Evolutionary conservation across 2,113 vertebrate species (phyloP).

Genomic region (Vombatus ursinus): DNA sequence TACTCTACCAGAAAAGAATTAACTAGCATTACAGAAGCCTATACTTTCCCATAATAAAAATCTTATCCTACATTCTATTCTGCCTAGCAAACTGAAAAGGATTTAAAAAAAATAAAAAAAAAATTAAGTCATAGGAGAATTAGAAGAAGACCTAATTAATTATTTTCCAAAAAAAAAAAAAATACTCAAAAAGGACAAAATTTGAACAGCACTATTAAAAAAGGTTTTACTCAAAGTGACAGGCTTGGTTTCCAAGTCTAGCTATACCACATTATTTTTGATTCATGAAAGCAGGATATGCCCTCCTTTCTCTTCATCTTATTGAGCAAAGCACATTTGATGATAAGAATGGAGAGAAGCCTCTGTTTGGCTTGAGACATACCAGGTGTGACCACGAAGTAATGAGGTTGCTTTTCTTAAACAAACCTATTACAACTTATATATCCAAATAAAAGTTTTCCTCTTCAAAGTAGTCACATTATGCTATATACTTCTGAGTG

Average conservation of each 20-base stretch:
- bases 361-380: background rate
- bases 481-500: background rate
- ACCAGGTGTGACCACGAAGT: background rate
- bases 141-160: background rate
- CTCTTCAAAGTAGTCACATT: no score
- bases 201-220: background rate
- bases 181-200: slow-evolving; percentile 13
- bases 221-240: background rate
- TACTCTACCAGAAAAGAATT: slow-evolving; percentile 23
- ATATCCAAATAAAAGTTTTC: no score
- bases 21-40: background rate
- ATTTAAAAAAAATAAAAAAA: slow-evolving; percentile 26
- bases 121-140: slow-evolving; percentile 33
- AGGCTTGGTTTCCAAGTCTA: background rate
- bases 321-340: background rate
- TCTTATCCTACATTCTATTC: slow-evolving; percentile 14
- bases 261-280: background rate
- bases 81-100: slow-evolving; percentile 20
- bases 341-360: background rate
- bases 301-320: background rate
- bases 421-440: background rate
- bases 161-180: slow-evolving; percentile 23
- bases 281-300: background rate
- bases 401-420: background rate
- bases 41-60: background rate